Evolutionary conservation across 2,888 invertebrate genomes (phyloP).

Genomic region (Hyposoter didymator): DNA sequence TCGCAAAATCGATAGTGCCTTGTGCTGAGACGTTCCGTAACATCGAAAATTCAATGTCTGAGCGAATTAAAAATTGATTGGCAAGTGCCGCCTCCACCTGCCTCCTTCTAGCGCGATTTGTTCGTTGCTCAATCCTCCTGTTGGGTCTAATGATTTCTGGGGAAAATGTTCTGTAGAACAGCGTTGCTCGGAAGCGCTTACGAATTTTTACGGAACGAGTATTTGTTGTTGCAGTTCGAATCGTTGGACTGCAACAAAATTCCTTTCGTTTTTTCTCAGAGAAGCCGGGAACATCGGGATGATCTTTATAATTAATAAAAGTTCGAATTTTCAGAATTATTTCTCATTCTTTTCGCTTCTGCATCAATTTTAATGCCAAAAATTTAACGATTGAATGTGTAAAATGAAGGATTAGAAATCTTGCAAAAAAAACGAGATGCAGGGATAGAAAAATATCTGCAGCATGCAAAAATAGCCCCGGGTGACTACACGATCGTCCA

Average conservation of each 20-base stretch:
- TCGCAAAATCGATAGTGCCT: conserved; percentile 20
- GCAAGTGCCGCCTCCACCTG: conserved; percentile 9
- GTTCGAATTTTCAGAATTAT: no score
- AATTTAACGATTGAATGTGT: neutral
- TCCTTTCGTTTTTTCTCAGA: neutral
- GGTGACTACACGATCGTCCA: neutral
- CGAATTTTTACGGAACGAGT: conserved; percentile 50
- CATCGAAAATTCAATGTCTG: conserved; percentile 39
- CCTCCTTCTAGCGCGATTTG: conserved; percentile 25
- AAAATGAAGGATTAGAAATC: neutral
- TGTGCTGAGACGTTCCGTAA: conserved; percentile 1
- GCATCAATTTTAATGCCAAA: neutral
- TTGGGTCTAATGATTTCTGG: conserved; percentile 12
- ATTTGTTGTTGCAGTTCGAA: neutral
- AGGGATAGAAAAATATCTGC: neutral
- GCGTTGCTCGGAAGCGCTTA: conserved; percentile 15
- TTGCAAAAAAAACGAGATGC: neutral
- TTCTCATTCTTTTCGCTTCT: neutral
- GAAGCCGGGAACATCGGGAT: neutral
- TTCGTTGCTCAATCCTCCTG: conserved; percentile 6
- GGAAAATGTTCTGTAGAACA: neutral
- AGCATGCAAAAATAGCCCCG: neutral
- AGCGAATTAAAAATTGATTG: conserved; percentile 28
- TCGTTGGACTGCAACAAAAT: neutral
- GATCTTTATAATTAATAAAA: no score